Base-by-base conservation (phyloP, 1,140 invertebrate species). In the Tetragonula clypearis region DNA sequence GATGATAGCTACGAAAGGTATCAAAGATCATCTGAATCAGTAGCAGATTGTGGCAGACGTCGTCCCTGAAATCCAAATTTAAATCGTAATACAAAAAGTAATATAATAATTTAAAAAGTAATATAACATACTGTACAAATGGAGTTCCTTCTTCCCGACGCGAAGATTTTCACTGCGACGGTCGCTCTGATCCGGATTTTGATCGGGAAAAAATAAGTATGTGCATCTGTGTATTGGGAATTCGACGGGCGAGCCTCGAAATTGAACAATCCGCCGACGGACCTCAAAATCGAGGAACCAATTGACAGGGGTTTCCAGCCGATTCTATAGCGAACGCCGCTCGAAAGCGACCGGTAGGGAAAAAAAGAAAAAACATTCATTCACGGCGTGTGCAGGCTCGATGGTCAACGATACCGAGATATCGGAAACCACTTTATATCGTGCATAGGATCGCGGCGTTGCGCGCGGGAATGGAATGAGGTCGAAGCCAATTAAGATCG, bases 401-500 rank as follows among this genome's bases (percentile, higher is more conserved):
- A 79, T 79, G 76, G 68, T 84, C 56, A 65, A 69, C 66, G 82
- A 55, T 84, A 71, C 41, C 66, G 55, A 26, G 76, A 30, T 79
- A 66, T 66, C 76, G 76, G 68, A 79, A 84, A 84, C 68, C 82
- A 79, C 82, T 79, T 84, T 84, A 72, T 65, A 72, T 8, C 55
- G 26, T 71, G 68, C 76, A 62, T 56, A 72, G 66, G 19, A 79
- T 84, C 72, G 82, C 68, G 68, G 77, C 26, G 41, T 72, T 35
- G 41, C 21, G 3, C 76, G 21, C 21, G 68, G 68, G 11, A 71
- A 84, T 79, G 26, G 82, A 79, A 79, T 77, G 80, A 66, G 80
- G 76, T 65, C 68, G 82, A 58, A 73, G 76, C 76, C 82, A 84
- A 84, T 84, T 84, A 84, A 84, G 82, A 84, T 79, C 68, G 82